Evolutionary conservation across 2,797 vertebrate species (phyloP), one percentile per base, ranked within the genome.

Genomic region (Rhodeus uyekii): DNA sequence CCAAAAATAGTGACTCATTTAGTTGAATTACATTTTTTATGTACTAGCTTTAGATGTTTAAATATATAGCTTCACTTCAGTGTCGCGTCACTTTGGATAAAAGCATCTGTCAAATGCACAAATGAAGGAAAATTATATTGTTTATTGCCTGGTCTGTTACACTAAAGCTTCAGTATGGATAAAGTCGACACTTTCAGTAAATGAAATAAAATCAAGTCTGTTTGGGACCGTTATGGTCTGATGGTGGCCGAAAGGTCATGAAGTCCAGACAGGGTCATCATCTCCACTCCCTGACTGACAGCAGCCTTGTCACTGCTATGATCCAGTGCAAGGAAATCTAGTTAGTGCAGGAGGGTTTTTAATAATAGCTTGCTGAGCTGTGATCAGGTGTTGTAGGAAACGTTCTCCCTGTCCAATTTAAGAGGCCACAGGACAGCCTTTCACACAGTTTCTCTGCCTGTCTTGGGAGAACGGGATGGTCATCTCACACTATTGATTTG

Each of bases 331-430:
- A 84, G 32, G 75, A 78, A 87, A 85, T 86, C 80, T 85, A 87
- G 85, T 88, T 83, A 77, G 82, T 84, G 80, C 72, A 84, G 83
- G 81, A 87, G 38, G 87, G 87, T 83, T 88, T 89, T 91, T 88
- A 89, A 88, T 89, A 69, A 88, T 82, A 87, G 74, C 80, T 82
- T 63, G 76, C 75, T 80, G 55, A 72, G 79, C 34, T 83, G 83
- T 84, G 82, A 88, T 84, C 88, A 89, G 85, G 82, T 90, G 88
- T 85, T 78, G 67, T 73, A 84, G 50, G 36, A 81, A 80, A 85
- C 69, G 74, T 69, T 85, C 76, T 89, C 84, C 81, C 86, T 76
- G 83, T 89, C 86, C 89, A 90, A 90, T 93, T 87, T 90, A 87
- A 86, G 88, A 88, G 90, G 83, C 86, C 83, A 81, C 18, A 73